Base-by-base conservation (phyloP, 2,113 vertebrate species). In the Elachura formosa region DNA sequence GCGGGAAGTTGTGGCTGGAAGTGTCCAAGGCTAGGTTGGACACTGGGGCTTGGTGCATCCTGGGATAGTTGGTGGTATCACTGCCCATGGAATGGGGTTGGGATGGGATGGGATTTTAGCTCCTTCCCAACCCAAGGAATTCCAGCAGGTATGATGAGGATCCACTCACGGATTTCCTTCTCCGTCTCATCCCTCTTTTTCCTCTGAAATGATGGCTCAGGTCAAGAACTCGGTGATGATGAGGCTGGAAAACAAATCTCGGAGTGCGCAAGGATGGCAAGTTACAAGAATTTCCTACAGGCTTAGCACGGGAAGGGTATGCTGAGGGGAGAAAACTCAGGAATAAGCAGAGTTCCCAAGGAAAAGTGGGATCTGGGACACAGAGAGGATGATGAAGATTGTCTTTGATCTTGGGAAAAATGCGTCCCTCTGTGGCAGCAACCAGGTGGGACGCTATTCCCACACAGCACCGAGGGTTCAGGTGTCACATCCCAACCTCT, bases 31-130 rank as follows among this genome's bases (percentile, higher is more conserved):
- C 14, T 22, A 5, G 12, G 14, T 1, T 55, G 48, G 58, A 46
- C 3, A 34, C 0, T 4, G 15, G 17, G 29, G 12, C 18, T 55
- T 41, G 61, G 45, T 75, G 6, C 15, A 12, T 0, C 34, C 31
- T 31, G 43, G 51, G 71, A 28, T 21, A 4, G 19, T 4, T 41
- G 41, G 16, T n/a, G 2, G 13, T 21, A 20, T 66, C 59, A 41
- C 34, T 74, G 41, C 8, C 12, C 61, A 17, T 41, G 82, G 61
- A 23, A 66, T 24, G 20, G 34, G 5, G 14, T 58, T 14, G 71
- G 61, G 22, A 49, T 23, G n/a, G 21, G 41, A 3, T 28, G 45
- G 52, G 52, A 34, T 36, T 43, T 21, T 3, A 33, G 22, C 25
- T 59, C 36, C 14, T 41, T 67, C 61, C 36, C 36, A 49, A 22